phyloP scores from a whole-genome alignment of 2,113 vertebrate genomes.

The Neolamprologus sp. region DNA sequence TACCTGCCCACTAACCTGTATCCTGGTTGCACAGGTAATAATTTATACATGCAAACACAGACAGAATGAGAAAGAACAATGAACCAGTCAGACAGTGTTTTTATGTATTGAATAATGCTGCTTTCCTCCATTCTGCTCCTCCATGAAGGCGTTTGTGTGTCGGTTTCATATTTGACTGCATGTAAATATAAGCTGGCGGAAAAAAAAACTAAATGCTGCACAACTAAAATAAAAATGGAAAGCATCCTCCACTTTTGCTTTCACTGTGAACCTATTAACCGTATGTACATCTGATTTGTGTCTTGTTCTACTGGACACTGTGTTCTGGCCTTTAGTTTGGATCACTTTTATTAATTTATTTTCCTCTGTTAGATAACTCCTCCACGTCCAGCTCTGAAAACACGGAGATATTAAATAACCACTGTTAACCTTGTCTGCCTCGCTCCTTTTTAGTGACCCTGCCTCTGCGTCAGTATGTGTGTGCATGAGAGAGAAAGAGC shows the following conservation, averaged over 20 bases:
- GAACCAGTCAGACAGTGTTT: background rate
- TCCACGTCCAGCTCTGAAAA: background rate
- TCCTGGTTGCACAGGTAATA: background rate
- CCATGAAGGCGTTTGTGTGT: background rate
- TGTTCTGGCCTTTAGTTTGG: background rate
- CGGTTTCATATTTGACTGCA: background rate
- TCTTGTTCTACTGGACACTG: background rate
- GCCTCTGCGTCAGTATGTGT: conserved; percentile 24
- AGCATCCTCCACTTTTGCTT: background rate
- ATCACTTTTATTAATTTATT: background rate
- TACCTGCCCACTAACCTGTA: background rate
- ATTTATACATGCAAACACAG: background rate
- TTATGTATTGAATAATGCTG: background rate
- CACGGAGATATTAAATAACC: conserved; percentile 35
- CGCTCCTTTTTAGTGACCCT: conserved; percentile 17
- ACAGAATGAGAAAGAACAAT: background rate
- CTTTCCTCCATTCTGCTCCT: background rate
- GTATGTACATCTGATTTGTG: background rate
- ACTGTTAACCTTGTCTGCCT: conserved; percentile 39
- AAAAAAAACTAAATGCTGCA: background rate
- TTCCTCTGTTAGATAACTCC: conserved; percentile 4
- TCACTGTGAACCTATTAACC: background rate
- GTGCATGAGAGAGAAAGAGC: background rate
- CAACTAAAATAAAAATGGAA: background rate
- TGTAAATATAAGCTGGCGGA: background rate